Evolutionary conservation across 2,113 vertebrate species (phyloP).

Genomic region (Marmota monax): DNA sequence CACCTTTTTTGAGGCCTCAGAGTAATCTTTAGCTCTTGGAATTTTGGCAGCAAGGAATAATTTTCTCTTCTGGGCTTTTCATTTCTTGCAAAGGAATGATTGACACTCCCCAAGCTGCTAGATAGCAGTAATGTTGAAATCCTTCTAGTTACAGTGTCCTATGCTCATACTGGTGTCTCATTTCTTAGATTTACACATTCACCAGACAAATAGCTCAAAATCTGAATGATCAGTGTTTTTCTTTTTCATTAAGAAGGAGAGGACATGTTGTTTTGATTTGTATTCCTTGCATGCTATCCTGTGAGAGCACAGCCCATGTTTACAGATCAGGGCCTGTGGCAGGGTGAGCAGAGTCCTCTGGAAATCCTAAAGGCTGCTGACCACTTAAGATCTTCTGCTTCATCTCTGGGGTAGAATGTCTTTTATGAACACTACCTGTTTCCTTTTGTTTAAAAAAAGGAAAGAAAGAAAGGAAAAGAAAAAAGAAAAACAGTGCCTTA

Average conservation of each 20-base stretch:
- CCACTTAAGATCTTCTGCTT: neutral
- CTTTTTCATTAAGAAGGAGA: neutral
- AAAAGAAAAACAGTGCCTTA: neutral
- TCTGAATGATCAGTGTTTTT: slow-evolving; percentile 27
- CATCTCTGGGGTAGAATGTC: slow-evolving; percentile 1
- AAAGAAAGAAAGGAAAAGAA: neutral
- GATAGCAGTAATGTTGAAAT: neutral
- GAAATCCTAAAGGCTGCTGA: neutral
- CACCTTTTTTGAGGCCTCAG: slow-evolving; percentile 15
- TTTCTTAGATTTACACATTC: slow-evolving; percentile 44
- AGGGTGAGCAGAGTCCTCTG: neutral
- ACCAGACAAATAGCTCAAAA: slow-evolving; percentile 21
- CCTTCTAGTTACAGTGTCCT: neutral
- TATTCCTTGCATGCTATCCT: slow-evolving; percentile 38
- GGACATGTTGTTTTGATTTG: slow-evolving; percentile 44
- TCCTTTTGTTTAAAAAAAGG: slow-evolving; percentile 56
- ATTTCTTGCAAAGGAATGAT: neutral
- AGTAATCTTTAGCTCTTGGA: slow-evolving; percentile 17
- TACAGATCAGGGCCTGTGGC: neutral
- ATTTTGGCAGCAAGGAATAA: neutral
- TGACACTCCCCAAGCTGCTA: neutral
- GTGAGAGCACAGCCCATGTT: slow-evolving; percentile 24
- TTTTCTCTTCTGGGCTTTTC: slow-evolving; percentile 46
- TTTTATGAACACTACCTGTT: slow-evolving; percentile 37
- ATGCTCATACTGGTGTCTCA: neutral